Percentiles rank a stretch among this genome's conserved stretches.
phyloP scores from a whole-genome alignment of 2,113 vertebrate species.

The Cyprinodon brontotheroides region DNA sequence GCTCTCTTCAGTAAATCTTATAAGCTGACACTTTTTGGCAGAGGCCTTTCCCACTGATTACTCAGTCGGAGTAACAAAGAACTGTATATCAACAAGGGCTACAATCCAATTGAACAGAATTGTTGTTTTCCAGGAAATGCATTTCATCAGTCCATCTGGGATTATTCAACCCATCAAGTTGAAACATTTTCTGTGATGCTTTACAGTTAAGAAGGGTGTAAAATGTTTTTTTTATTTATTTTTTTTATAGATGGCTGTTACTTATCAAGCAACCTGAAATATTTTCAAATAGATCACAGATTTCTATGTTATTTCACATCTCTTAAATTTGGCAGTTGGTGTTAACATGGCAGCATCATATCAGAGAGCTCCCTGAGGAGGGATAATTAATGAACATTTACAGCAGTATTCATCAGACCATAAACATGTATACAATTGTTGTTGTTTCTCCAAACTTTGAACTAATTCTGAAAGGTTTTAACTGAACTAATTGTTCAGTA shows the following conservation, averaged over 20 bases:
- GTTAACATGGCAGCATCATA: constrained; percentile 11
- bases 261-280: too few relatives aligned
- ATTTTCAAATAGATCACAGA: not conserved
- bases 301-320: constrained; percentile 1
- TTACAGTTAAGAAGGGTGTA: too few relatives aligned
- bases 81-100: not conserved
- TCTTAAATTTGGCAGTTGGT: not conserved
- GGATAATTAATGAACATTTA: not conserved
- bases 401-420: not conserved
- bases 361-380: not conserved
- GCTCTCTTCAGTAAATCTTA: not conserved
- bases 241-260: too few relatives aligned
- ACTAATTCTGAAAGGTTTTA: not conserved
- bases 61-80: not conserved
- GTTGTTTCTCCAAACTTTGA: not conserved
- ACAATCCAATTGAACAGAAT: not conserved
- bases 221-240: not conserved
- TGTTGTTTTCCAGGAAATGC: not conserved
- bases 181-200: not conserved
- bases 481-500: not conserved
- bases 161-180: not conserved
- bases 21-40: not conserved
- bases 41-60: not conserved
- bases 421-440: not conserved
- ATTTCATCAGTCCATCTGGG: not conserved